A percentile compares a stretch with the other conserved stretches of the same genome.
Conservation (phyloP, 2,113 vertebrate species). For the Ellobius talpinus region DNA sequence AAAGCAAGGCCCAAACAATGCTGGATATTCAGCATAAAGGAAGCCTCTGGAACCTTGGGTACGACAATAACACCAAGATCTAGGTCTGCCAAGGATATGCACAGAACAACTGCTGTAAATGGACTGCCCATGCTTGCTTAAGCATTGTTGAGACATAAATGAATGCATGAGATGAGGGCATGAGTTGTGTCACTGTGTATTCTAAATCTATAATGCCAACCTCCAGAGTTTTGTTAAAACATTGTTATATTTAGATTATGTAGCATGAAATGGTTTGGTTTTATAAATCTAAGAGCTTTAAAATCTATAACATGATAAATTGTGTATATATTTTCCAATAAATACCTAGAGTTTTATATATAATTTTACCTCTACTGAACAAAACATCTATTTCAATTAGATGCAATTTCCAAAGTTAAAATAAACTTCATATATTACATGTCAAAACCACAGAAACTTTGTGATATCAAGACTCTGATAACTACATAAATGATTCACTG, state of each 20-base stretch:
- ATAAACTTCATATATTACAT: conserved; percentile 75
- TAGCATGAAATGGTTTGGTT: neutral
- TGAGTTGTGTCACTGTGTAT: neutral
- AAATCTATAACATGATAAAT: conserved; percentile 63
- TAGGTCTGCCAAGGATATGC: too few relatives aligned
- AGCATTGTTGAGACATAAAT: too few relatives aligned
- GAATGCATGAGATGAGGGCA: neutral
- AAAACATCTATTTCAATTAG: conserved; percentile 63
- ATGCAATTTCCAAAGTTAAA: conserved; percentile 66
- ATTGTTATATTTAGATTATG: neutral
- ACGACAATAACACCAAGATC: too few relatives aligned
- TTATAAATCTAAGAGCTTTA: conserved; percentile 13
- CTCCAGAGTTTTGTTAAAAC: conserved; percentile 46
- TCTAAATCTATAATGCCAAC: neutral
- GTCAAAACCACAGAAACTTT: conserved; percentile 43
- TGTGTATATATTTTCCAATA: conserved; percentile 46
- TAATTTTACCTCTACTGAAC: conserved; percentile 61
- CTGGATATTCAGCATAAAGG: too few relatives aligned
- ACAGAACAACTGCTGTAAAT: too few relatives aligned
- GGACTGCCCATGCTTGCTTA: too few relatives aligned
- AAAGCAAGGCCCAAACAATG: too few relatives aligned
- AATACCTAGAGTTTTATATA: conserved; percentile 15
- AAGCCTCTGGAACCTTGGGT: too few relatives aligned
- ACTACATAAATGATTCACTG: conserved; percentile 66
- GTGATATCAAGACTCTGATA: neutral